Base-by-base conservation (phyloP, 2,888 invertebrate genomes). In the Morpho helenor region DNA sequence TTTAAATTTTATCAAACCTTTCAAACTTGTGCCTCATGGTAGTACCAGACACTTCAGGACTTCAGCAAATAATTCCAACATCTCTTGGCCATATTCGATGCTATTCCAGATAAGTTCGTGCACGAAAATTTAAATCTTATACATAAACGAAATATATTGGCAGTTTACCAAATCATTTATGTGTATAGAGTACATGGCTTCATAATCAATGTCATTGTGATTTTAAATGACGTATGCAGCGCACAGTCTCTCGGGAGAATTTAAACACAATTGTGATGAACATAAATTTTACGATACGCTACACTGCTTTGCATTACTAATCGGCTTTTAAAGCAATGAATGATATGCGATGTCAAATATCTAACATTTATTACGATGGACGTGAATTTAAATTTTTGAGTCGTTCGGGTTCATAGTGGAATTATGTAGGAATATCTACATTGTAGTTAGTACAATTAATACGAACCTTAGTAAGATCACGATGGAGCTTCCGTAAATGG, bases 401-500 rank as follows among this genome's bases (percentile, higher is more conserved):
- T 6, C 10, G 1, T 22, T 16, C 39, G 8, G 7, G 9, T 22
- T 6, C 54, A 56, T 55, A 51, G 57, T 63, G 46, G 49, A 59
- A 63, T 57, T 59, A 58, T 58, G 61, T 64, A 59, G 53, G 58
- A 46, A 49, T 59, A 39, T 53, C n/a, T 47, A 52, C 8, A 45
- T 48, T 44, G 55, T 56, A 45, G 40, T 51, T 41, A 42, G 23
- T 47, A 52, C 56, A 61, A 59, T 58, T 57, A 65, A 63, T 67
- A 80, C 84, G 64, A 77, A 91, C 91, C 91, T 95, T 95, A 60
- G 95, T 95, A 61, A 96, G 92, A 79, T 96, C 96, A 66, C 95
- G 91, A 84, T 96, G 96, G 65, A 97, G 93, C 78, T 94, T 95
- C 79, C 94, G 92, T 71, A 97, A 93, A 82, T 97, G 97, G 85